A percentile compares a stretch with the other conserved stretches of the same genome.
Evolutionary conservation across 2,888 invertebrate genomes (phyloP).

Genomic region (Rhodophaea formosa): DNA sequence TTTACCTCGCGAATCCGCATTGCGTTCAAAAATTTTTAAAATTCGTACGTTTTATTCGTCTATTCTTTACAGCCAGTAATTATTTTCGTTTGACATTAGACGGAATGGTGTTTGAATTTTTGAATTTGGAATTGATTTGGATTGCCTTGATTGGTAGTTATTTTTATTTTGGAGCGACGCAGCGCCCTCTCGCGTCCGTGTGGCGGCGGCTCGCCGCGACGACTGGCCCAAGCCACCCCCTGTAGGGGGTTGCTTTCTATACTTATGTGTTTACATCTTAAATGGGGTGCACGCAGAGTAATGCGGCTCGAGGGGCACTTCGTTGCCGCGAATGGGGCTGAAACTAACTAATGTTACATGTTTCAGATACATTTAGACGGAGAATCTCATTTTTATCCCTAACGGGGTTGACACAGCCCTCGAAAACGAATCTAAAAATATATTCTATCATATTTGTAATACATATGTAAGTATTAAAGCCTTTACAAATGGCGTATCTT

Average conservation of each 20-base stretch:
- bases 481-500: too few species aligned
- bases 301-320: constrained; percentile 20
- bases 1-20: constrained; percentile 21
- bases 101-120: background rate
- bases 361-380: constrained; percentile 37
- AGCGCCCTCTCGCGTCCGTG: constrained; percentile 47
- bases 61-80: background rate
- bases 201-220: constrained; percentile 63
- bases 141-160: constrained; percentile 29
- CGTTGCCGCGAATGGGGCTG: constrained; percentile 7
- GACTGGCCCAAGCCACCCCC: constrained; percentile 56
- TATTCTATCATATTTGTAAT: too few species aligned
- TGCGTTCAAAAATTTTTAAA: constrained; percentile 21
- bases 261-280: constrained; percentile 78
- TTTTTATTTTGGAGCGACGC: constrained; percentile 35
- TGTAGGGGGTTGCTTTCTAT: constrained; percentile 49
- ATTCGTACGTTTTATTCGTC: constrained; percentile 10
- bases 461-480: too few species aligned
- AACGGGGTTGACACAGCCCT: background rate
- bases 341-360: constrained; percentile 18
- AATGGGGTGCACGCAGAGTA: constrained; percentile 68
- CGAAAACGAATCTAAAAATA: too few species aligned
- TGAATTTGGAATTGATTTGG: constrained; percentile 10
- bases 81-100: constrained; percentile 25
- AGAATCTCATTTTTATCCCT: constrained; percentile 32